Conservation (phyloP, 2,888 invertebrate species). For the Cinara cedri region DNA sequence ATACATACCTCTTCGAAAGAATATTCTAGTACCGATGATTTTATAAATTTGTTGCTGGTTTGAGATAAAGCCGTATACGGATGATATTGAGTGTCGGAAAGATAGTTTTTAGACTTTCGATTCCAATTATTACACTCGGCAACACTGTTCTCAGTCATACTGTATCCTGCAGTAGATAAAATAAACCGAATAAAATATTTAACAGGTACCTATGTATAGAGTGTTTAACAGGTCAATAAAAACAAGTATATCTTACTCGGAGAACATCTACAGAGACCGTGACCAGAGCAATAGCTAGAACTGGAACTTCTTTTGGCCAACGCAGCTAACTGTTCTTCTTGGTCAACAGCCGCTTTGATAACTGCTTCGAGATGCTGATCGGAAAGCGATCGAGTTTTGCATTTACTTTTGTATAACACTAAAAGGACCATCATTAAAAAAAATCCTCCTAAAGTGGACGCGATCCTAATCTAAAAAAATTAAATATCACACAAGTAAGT, state of each 20-base stretch:
- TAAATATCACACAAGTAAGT: background rate
- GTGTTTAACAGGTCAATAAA: background rate
- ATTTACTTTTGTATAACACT: slow-evolving; percentile 86
- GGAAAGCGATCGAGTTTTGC: slow-evolving; percentile 65
- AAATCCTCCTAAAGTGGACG: slow-evolving; percentile 88
- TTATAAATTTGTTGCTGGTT: slow-evolving; percentile 40
- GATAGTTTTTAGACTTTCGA: slow-evolving; percentile 40
- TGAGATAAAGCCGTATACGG: slow-evolving; percentile 29
- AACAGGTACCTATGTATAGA: background rate
- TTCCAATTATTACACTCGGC: slow-evolving; percentile 48
- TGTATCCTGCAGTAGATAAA: slow-evolving; percentile 59
- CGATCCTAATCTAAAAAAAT: slow-evolving; percentile 72
- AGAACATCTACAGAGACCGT: slow-evolving; percentile 51
- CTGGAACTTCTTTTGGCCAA: slow-evolving; percentile 58
- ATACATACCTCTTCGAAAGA: slow-evolving; percentile 59
- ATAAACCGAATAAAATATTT: background rate
- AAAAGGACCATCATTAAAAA: slow-evolving; percentile 90
- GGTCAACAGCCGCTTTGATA: slow-evolving; percentile 74
- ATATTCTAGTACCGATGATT: slow-evolving; percentile 63
- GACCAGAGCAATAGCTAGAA: slow-evolving; percentile 56
- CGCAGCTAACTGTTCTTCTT: slow-evolving; percentile 69
- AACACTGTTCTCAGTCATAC: slow-evolving; percentile 59
- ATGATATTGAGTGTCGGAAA: slow-evolving; percentile 44
- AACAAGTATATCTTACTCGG: slow-evolving; percentile 15
- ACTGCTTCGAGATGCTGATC: slow-evolving; percentile 80